phyloP scores from a whole-genome alignment of 2,797 vertebrate species.

The Podarcis siculus region DNA sequence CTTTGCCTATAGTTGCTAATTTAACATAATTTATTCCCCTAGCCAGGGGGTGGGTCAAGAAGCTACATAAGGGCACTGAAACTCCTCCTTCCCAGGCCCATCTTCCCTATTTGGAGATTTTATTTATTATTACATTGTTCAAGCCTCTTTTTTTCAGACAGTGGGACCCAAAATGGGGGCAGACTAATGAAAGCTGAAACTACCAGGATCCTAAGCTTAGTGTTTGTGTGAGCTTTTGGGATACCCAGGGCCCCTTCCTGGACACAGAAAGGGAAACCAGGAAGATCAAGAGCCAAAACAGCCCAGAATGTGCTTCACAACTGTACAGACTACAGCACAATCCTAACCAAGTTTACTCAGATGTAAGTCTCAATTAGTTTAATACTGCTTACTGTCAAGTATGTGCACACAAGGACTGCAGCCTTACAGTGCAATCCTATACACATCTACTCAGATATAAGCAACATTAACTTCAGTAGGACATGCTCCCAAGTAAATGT shows the following conservation, averaged over 20 bases:
- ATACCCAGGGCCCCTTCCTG: not conserved
- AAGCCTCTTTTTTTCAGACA: not conserved
- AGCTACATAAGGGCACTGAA: not conserved
- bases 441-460: not conserved
- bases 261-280: not conserved
- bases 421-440: too few species aligned
- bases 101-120: not conserved
- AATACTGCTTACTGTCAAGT: not conserved
- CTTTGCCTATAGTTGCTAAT: not conserved
- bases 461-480: not conserved
- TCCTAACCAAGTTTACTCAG: not conserved
- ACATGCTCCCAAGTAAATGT: not conserved
- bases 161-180: not conserved
- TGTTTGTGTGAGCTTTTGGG: not conserved
- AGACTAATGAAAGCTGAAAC: not conserved
- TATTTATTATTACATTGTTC: not conserved
- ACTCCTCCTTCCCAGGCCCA: not conserved
- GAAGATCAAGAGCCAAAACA: not conserved
- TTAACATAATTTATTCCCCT: conserved; percentile 7
- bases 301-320: not conserved
- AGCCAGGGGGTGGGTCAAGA: not conserved
- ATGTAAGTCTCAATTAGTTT: not conserved
- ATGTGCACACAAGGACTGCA: not conserved
- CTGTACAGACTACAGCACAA: not conserved
- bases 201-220: not conserved